Base-by-base conservation (phyloP, 2,113 vertebrate species). In the Chlamydotis undulata region DNA sequence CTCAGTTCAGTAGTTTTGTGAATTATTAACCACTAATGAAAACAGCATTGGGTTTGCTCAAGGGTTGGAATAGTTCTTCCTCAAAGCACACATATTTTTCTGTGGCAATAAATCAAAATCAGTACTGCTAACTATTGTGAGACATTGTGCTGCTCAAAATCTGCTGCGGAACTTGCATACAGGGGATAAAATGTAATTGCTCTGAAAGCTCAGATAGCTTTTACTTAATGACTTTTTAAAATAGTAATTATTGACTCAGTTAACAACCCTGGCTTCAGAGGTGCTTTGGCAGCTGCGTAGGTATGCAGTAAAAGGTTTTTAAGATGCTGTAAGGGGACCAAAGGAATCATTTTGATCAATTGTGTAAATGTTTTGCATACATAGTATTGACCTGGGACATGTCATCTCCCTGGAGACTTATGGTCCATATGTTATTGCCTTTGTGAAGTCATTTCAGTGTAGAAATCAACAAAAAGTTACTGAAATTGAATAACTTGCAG, bases 221-320 rank as follows among this genome's bases (percentile, higher is more conserved):
- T 57, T 73, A 84, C 47, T 90, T 96, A 95, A 97, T 70, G 87
- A 90, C 31, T 87, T 95, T 96, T 96, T 81, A 65, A 95, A 97
- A 81, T 45, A 91, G 77, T 73, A 84, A 95, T 94, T 97, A 94
- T 89, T 95, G 73, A 88, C 52, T 89, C 84, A 84, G 43, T 92
- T 95, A 96, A 73, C 70, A 76, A 37, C 28, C 33, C 53, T 71
- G 67, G 14, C 41, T 96, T 93, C 90, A 28, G 25, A 91, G 52
- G 64, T 92, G 37, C 78, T 94, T 94, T 73, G 35, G 26, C 67
- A 91, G 14, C 85, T 68, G 60, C 74, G 16, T 82, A 92, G 74
- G 78, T 52, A 82, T 18, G n/a, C 43, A 92, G 41, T 37, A 70
- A 92, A 49, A 24, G 14, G 8, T 39, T 87, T 93, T 81, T 57